phyloP scores from a whole-genome alignment of 1,140 invertebrate genomes.

The Oedothorax gibbosus region DNA sequence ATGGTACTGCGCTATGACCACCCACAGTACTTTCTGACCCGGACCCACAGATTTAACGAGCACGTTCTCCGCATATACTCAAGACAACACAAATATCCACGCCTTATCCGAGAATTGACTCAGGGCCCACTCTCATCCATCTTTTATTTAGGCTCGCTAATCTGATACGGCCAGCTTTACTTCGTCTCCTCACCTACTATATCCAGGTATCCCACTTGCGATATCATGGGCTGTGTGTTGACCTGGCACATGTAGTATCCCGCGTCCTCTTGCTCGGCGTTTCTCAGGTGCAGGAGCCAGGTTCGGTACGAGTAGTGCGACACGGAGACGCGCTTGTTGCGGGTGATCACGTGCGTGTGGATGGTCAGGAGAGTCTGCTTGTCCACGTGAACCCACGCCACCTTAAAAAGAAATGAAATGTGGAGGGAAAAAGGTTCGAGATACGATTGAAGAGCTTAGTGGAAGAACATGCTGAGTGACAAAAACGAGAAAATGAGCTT shows the following conservation, averaged over 20 bases:
- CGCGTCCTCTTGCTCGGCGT: conserved; percentile 89
- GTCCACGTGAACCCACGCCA: conserved; percentile 84
- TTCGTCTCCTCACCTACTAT: conserved; percentile 90
- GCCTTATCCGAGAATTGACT: no score
- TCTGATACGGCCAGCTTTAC: no score
- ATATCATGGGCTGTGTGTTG: conserved; percentile 92
- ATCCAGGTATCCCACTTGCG: conserved; percentile 91
- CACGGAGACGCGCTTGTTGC: conserved; percentile 89
- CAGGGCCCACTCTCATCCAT: no score
- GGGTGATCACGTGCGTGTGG: conserved; percentile 85
- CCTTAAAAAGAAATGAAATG: conserved; percentile 38
- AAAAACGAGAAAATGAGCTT: no score
- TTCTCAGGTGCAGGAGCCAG: conserved; percentile 84
- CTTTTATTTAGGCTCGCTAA: no score
- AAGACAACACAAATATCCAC: no score
- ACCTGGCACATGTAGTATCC: conserved; percentile 97
- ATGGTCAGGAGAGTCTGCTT: conserved; percentile 61
- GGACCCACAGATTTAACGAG: no score
- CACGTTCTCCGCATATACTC: no score
- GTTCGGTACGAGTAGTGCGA: conserved; percentile 81
- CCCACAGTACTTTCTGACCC: no score
- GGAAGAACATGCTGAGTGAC: no score
- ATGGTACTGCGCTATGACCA: no score
- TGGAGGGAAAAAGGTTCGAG: neutral
- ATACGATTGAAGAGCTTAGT: no score